Base-by-base conservation (phyloP, 2,113 vertebrate species). In the Oncorhynchus nerka region DNA sequence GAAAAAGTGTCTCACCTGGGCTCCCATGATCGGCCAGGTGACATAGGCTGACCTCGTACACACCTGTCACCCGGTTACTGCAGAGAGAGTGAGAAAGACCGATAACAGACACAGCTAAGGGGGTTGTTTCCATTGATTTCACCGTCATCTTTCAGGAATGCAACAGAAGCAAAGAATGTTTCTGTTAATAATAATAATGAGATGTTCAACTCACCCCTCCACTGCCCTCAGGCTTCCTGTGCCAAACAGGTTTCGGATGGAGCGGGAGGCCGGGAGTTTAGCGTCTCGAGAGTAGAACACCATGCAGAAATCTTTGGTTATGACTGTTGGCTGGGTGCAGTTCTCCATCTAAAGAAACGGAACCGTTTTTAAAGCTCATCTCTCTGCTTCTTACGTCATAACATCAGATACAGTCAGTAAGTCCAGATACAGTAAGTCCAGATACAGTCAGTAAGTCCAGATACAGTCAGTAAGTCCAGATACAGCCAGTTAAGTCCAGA, bases 291-390 rank as follows among this genome's bases (percentile, higher is more conserved):
- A 97, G 88, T 98, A 96, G 91, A 99, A 99, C 74, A 99, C 96
- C 97, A 99, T 99, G 91, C 97, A 97, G 92, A 99, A 94, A 87
- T 99, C 98, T 94, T 99, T 99, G 93, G 97, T 99, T 90, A 99
- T 91, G 71, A 98, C 93, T 0, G 97, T 96, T 0, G 97, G 98
- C 85, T 98, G 97, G 0, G 95, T 95, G 85, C 97, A 98, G 87
- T 95, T 97, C 92, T 98, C 96, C 96, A 99, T 96, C 98, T 99
- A 90, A 20, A 70, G 45, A 83, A 70, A 78, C 24, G 76, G 80
- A 19, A 6, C 75, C 8, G 32, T 26, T 75, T 71, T 76, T 73
- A 20, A 39, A n/a, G 76, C 34, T 55, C 19, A 24, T 22, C 34
- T 48, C 19, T 70, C 71, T 59, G 77, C 84, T 51, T 80, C 13